Percentiles rank a stretch among this genome's conserved stretches.
Evolutionary conservation across 2,797 vertebrate genomes (phyloP).

Genomic region (Cheirogaleus major): DNA sequence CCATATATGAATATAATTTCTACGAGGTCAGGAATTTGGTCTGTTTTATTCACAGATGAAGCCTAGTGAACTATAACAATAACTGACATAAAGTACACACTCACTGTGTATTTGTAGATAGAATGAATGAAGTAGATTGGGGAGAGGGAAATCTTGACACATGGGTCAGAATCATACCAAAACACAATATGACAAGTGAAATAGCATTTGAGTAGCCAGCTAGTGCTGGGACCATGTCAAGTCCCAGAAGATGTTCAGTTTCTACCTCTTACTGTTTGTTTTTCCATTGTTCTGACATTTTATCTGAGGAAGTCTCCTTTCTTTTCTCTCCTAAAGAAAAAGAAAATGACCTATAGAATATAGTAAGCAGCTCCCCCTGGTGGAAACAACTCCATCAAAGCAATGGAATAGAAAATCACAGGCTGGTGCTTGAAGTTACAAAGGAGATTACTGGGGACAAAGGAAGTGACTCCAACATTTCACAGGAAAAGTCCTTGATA

Average conservation of each 20-base stretch:
- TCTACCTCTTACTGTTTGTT: slow-evolving; percentile 1
- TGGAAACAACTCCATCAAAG: slow-evolving; percentile 44
- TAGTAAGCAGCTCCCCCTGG: slow-evolving; percentile 56
- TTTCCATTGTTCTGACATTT: slow-evolving; percentile 29
- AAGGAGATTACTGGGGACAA: neutral
- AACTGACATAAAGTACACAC: neutral
- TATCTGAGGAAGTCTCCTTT: slow-evolving; percentile 5
- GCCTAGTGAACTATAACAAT: neutral
- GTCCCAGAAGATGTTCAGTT: neutral
- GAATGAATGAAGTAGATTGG: slow-evolving; percentile 26
- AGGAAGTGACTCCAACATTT: slow-evolving; percentile 15
- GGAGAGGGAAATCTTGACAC: neutral
- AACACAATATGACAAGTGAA: slow-evolving; percentile 16
- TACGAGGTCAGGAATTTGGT: neutral
- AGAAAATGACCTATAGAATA: neutral
- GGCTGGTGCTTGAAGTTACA: slow-evolving; percentile 8
- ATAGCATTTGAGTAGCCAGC: neutral
- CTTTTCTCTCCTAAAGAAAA: neutral
- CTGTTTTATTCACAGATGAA: neutral
- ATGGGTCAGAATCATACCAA: slow-evolving; percentile 2
- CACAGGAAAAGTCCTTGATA: neutral
- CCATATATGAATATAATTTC: neutral
- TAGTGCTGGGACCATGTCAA: neutral
- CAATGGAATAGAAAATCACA: slow-evolving; percentile 33
- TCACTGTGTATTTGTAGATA: neutral